Conservation (phyloP, 1,140 invertebrate species). For the Ridgeia piscesae region DNA sequence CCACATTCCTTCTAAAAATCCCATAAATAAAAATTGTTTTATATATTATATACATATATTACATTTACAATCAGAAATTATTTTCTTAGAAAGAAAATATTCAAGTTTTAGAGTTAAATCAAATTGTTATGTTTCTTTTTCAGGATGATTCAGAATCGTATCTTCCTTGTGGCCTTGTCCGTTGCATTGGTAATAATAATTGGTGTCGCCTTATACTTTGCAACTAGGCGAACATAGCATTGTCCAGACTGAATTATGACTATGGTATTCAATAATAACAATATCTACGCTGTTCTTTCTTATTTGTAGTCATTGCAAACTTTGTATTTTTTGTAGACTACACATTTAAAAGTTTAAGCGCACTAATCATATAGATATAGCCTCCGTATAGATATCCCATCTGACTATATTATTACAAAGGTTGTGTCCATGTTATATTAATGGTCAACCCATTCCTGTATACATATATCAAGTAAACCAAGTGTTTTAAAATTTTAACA, state of each 20-base stretch:
- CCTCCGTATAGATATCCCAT: background rate
- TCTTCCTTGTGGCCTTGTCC: constrained; percentile 48
- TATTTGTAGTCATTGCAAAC: background rate
- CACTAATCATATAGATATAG: background rate
- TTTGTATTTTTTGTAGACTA: background rate
- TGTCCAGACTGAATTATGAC: background rate
- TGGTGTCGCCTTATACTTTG: constrained; percentile 51
- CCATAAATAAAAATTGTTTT: background rate
- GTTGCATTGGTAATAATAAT: constrained; percentile 48
- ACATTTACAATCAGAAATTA: background rate
- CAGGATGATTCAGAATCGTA: constrained; percentile 55
- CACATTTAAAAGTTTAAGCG: background rate
- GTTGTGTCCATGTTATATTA: background rate
- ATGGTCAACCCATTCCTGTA: no score
- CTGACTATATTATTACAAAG: background rate
- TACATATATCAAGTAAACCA: background rate
- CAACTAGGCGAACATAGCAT: constrained; percentile 26
- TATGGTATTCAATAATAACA: background rate
- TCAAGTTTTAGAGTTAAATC: no score
- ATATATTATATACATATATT: no score
- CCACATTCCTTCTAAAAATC: background rate
- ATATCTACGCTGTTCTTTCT: background rate
- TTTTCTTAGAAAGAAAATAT: background rate
- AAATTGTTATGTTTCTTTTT: constrained; percentile 34
- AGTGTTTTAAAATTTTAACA: background rate